Conservation (phyloP, 1,140 invertebrate species). For the Drosophila nasuta region DNA sequence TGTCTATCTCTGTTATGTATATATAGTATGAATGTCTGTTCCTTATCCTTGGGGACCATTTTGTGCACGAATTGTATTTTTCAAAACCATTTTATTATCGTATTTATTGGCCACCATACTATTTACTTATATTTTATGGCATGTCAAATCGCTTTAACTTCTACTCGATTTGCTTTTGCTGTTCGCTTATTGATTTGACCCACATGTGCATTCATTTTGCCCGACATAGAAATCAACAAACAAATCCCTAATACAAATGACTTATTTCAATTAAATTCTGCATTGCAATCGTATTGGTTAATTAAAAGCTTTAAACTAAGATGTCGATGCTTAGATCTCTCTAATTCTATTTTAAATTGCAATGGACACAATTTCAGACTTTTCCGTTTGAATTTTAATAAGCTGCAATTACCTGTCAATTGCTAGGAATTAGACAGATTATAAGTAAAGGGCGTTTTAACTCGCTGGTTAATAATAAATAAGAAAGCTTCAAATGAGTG, state of each 20-base stretch:
- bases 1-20: constrained; percentile 1
- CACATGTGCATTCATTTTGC: constrained; percentile 27
- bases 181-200: constrained; percentile 52
- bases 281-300: background rate
- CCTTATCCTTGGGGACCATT: constrained; percentile 50
- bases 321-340: background rate
- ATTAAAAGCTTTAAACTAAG: constrained; percentile 16
- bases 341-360: constrained; percentile 4
- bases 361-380: background rate
- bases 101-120: constrained; percentile 72
- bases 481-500: no score
- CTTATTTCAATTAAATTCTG: constrained; percentile 21
- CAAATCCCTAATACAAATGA: background rate
- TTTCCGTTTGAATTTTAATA: no score
- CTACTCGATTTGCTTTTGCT: constrained; percentile 37
- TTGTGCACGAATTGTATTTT: constrained; percentile 61
- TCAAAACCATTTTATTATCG: constrained; percentile 71
- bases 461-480: no score
- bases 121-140: constrained; percentile 68
- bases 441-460: no score
- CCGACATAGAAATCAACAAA: background rate
- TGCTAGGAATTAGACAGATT: no score
- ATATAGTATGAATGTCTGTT: constrained; percentile 32
- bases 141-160: constrained; percentile 68
- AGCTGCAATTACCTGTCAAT: no score